Conservation (phyloP, 1,140 invertebrate species). For the Lucilia sericata region DNA sequence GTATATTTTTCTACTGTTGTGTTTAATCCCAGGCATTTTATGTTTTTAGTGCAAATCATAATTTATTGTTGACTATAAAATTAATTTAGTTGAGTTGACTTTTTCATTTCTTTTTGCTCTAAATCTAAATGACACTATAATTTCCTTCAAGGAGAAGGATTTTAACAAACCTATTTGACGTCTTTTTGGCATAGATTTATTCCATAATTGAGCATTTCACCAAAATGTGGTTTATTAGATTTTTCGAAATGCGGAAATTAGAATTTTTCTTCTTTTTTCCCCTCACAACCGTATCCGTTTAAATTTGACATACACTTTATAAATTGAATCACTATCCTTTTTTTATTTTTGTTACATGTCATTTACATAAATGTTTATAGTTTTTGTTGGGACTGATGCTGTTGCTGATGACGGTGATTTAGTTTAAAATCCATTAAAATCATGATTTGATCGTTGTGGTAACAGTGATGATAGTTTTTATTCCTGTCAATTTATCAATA, state of each 20-base stretch:
- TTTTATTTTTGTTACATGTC: background rate
- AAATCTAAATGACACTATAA: conserved; percentile 23
- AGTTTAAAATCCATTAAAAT: background rate
- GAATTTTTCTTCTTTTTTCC: background rate
- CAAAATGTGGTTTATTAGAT: background rate
- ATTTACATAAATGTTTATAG: background rate
- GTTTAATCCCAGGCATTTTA: background rate
- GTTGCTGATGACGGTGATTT: background rate
- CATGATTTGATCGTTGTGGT: background rate
- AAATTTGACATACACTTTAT: background rate
- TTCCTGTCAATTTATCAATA: background rate
- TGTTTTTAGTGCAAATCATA: conserved; percentile 1
- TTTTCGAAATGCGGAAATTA: background rate
- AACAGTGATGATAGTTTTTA: background rate
- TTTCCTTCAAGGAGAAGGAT: conserved; percentile 18
- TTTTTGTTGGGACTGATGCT: background rate
- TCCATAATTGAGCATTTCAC: background rate
- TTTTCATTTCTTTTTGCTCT: conserved; percentile 1
- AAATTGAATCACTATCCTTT: background rate
- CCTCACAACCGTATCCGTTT: background rate
- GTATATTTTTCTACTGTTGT: background rate
- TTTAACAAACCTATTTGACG: too few species aligned
- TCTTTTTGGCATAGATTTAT: background rate
- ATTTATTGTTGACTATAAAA: conserved; percentile 11
- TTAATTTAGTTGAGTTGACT: conserved; percentile 16